Conservation (phyloP, 1,140 invertebrate genomes). For the Fopius arisanus region DNA sequence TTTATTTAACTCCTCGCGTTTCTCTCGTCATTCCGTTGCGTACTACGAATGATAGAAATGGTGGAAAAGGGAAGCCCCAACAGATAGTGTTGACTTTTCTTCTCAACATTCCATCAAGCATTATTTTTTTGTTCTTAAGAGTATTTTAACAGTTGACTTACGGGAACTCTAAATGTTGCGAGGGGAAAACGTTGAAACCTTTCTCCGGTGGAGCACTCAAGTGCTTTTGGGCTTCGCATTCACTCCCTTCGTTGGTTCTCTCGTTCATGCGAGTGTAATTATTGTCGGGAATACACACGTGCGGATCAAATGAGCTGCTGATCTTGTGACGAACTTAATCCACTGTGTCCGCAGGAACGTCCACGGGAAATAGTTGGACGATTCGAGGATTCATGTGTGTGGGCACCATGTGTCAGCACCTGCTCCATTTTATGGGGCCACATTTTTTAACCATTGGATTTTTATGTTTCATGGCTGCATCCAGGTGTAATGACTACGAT, state of each 20-base stretch:
- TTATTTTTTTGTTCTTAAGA: background rate
- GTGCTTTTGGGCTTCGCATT: background rate
- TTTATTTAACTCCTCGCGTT: background rate
- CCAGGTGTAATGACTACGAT: too few relatives aligned
- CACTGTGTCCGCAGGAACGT: background rate
- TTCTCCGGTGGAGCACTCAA: background rate
- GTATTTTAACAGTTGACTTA: background rate
- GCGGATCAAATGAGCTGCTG: background rate
- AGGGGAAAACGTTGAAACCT: background rate
- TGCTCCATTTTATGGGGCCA: too few relatives aligned
- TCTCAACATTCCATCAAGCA: background rate
- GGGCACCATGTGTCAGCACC: too few relatives aligned
- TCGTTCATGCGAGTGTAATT: background rate
- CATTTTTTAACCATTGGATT: too few relatives aligned
- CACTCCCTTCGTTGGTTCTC: background rate
- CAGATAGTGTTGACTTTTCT: background rate
- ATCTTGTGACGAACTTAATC: background rate
- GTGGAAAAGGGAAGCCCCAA: background rate
- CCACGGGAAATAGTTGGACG: background rate
- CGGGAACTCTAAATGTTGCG: background rate
- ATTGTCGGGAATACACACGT: background rate
- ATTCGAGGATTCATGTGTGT: too few relatives aligned
- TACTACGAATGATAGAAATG: background rate
- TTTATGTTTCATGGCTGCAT: too few relatives aligned
- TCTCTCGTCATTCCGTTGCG: background rate